Evolutionary conservation across 2,113 vertebrate species (phyloP), one percentile per base, ranked within the genome.

Genomic region (Lichenostomus cassidix): DNA sequence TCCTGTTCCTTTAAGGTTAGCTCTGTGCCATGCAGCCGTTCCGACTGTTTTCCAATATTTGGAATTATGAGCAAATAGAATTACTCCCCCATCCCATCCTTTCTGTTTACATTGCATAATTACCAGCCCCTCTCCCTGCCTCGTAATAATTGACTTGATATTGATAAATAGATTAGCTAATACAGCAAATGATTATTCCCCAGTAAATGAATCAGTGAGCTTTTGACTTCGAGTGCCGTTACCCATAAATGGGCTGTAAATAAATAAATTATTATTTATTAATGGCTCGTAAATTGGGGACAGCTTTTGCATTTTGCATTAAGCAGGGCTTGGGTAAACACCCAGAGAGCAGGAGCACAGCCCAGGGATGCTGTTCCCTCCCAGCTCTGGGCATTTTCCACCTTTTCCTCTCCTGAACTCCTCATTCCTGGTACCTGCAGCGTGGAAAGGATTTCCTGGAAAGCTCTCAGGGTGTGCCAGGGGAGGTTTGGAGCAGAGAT

Each of bases 211-310:
- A 95, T 96, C 70, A n/a, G 65, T 74, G 62, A 44, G 92, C 86
- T 95, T 96, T 95, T 97, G 96, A 90, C 88, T 96, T 95, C 95
- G 64, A 97, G 94, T 96, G 87, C 87, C 87, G 90, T 92, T 78
- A 91, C 89, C 37, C 79, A 92, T 56, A 83, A 94, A 91, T 67
- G 55, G 83, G 64, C 28, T 83, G 81, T 39, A 39, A 39, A 39
- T 39, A 39, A 39, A 39, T 39, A 39, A 39, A 39, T 39, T 39
- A 39, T 39, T 11, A 39, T 39, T 39, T 39, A 39, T 39, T 39
- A 39, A 39, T 12, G 39, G 10, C 9, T 39, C 39, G 39, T 39
- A 39, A 39, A 90, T 87, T 94, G 13, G 82, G 97, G 96, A 67
- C 89, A 78, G 90, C 71, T 95, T 90, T 74, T 93, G 83, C 86